A percentile compares a stretch with the other conserved stretches of the same genome.
Conservation (phyloP, 2,888 invertebrate species). For the Epinotia ramella region DNA sequence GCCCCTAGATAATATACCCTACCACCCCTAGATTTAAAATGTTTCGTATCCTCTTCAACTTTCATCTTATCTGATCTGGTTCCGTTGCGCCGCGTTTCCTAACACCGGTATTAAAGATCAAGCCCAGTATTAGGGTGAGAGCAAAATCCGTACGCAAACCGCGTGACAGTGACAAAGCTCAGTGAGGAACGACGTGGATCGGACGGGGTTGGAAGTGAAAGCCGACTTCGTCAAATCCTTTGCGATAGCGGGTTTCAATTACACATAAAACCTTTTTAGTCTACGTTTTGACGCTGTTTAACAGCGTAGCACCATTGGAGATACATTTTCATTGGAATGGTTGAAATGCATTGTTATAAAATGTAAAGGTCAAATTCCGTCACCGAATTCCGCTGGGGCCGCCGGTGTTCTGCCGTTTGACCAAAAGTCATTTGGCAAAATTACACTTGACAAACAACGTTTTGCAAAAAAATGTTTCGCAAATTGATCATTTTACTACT, state of each 20-base stretch:
- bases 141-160: conserved; percentile 20
- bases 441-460: no score
- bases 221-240: conserved; percentile 8
- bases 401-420: no score
- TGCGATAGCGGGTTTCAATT: conserved; percentile 2
- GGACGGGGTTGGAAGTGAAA: neutral
- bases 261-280: neutral
- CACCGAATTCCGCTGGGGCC: no score
- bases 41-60: conserved; percentile 15
- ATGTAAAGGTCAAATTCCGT: no score
- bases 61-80: conserved; percentile 7
- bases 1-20: no score
- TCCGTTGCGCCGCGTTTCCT: neutral
- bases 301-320: no score
- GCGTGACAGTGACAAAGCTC: conserved; percentile 26
- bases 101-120: conserved; percentile 13
- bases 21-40: neutral
- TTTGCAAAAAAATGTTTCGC: no score
- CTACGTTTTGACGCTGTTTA: no score
- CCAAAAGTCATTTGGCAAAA: no score
- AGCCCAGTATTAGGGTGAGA: conserved; percentile 9
- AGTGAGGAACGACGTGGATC: conserved; percentile 1
- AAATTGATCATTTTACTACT: no score
- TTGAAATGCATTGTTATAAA: no score
- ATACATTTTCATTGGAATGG: no score